phyloP scores from a whole-genome alignment of 2,113 vertebrate species.

The zebrafish (Danio rerio) region GRCz12tu NC_133187.1:36471501-36472000 shows the following conservation, averaged over 20 bases:
- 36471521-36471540: slow-evolving; percentile 76
- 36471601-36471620: slow-evolving; percentile 48
- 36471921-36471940: slow-evolving; percentile 38
- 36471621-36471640: slow-evolving; percentile 51
- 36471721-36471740: slow-evolving; percentile 56
- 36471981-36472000: slow-evolving; percentile 40
- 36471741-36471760: slow-evolving; percentile 55
- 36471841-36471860: slow-evolving; percentile 38
- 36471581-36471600: slow-evolving; percentile 32
- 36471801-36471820: slow-evolving; percentile 26
- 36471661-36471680: slow-evolving; percentile 53
- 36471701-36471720: slow-evolving; percentile 56
- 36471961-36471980: slow-evolving; percentile 42
- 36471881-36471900: slow-evolving; percentile 27
- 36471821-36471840: slow-evolving; percentile 1
- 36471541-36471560: slow-evolving; percentile 51
- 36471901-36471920: slow-evolving; percentile 36
- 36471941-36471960: slow-evolving; percentile 52
- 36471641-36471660: slow-evolving; percentile 60
- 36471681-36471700: slow-evolving; percentile 48
- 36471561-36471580: slow-evolving; percentile 70
- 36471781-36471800: slow-evolving; percentile 6
- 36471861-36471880: slow-evolving; percentile 44
- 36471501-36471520: slow-evolving; percentile 74
- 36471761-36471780: slow-evolving; percentile 34